Evolutionary conservation across 2,113 vertebrate species (phyloP).

Genomic region (Pituophis catenifer): DNA sequence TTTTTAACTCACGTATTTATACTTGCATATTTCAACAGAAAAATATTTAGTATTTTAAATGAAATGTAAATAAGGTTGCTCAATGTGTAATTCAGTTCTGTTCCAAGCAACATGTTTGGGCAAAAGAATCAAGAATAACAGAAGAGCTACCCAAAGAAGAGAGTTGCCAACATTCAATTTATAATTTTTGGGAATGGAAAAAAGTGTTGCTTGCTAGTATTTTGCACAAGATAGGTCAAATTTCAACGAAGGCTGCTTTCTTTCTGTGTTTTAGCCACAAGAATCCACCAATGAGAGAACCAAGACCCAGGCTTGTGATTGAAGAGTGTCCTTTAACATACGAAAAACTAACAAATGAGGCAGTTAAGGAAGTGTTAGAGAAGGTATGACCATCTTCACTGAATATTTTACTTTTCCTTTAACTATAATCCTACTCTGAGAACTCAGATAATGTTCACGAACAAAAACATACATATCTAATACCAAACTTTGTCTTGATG

Average conservation of each 20-base stretch:
- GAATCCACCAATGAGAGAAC: conserved; percentile 73
- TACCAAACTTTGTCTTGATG: not conserved
- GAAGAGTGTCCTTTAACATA: conserved; percentile 88
- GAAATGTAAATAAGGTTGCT: not conserved
- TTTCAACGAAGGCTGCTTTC: conserved; percentile 54
- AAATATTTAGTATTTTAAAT: not conserved
- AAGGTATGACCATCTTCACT: conserved; percentile 72
- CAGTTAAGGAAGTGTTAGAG: conserved; percentile 83
- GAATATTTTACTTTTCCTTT: not conserved
- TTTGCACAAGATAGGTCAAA: conserved; percentile 25
- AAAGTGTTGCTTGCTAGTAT: conserved; percentile 19
- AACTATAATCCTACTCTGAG: not conserved
- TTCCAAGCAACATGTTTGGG: not conserved
- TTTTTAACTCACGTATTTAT: not conserved
- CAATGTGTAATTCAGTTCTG: not conserved
- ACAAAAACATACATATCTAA: not conserved
- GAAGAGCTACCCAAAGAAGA: not conserved
- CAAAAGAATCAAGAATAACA: not conserved
- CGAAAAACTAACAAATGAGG: conserved; percentile 82
- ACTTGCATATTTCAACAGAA: not conserved
- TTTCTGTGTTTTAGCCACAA: conserved; percentile 72
- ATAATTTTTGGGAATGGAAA: conserved; percentile 18
- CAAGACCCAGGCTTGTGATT: conserved; percentile 84
- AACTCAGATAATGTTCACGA: not conserved
- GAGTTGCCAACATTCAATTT: conserved; percentile 29